A percentile compares a stretch with the other conserved stretches of the same genome.
phyloP scores from a whole-genome alignment of 2,888 invertebrate species.

The Orthosia gracilis region DNA sequence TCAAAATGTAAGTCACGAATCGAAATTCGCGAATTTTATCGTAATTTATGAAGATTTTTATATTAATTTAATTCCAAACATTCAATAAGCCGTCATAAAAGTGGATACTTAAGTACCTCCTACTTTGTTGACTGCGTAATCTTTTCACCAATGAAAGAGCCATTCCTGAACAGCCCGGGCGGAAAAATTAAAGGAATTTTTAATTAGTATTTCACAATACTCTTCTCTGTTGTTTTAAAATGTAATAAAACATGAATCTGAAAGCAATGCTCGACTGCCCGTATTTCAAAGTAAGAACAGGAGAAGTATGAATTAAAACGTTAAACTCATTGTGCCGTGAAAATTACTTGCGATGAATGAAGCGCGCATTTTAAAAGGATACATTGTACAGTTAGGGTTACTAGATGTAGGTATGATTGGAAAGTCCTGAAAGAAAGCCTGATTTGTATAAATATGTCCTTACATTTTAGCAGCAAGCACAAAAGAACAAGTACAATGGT shows the following conservation, averaged over 20 bases:
- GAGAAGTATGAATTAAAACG: constrained; percentile 30
- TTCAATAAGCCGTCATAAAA: background rate
- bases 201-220: constrained; percentile 12
- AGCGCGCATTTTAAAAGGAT: constrained; percentile 14
- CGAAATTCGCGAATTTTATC: background rate
- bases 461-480: too few relatives aligned
- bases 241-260: constrained; percentile 25
- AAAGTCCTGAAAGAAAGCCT: too few relatives aligned
- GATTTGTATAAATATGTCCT: too few relatives aligned
- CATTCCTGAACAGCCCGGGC: background rate
- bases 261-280: constrained; percentile 5
- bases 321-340: constrained; percentile 11
- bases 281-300: constrained; percentile 24
- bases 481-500: too few relatives aligned
- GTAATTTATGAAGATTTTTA: background rate
- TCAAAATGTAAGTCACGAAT: too few relatives aligned
- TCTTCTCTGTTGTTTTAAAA: constrained; percentile 15
- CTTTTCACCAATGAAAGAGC: background rate
- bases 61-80: background rate
- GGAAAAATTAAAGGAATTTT: background rate
- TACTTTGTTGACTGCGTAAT: background rate
- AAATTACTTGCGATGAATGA: constrained; percentile 33
- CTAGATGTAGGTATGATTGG: too few relatives aligned
- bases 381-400: background rate
- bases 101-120: background rate